These are phyloP conservation scores for Eulacestoma nigropectus DNA, from an alignment of 2,113 vertebrate species.

Conservation along the genomic window DNA sequence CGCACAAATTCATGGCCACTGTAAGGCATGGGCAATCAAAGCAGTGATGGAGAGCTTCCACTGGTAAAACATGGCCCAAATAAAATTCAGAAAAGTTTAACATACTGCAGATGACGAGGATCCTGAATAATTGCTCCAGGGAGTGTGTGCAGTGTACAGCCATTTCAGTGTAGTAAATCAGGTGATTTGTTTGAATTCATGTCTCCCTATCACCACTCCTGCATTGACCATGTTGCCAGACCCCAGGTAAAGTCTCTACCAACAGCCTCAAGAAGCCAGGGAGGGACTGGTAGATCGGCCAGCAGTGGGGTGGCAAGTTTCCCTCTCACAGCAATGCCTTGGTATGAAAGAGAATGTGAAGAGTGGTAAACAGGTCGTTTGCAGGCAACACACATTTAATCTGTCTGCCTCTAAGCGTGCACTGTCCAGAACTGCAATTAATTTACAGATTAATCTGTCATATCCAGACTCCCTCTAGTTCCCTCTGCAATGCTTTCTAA, in stretches of 20 bases:
- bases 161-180: background rate
- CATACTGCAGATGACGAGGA: background rate
- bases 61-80: background rate
- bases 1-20: background rate
- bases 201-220: background rate
- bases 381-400: background rate
- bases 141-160: background rate
- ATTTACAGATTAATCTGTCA: background rate
- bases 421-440: background rate
- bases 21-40: background rate
- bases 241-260: background rate
- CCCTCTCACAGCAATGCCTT: background rate
- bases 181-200: background rate
- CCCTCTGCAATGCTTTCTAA: background rate
- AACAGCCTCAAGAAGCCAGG: background rate
- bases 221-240: background rate
- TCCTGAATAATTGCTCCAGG: constrained; percentile 6
- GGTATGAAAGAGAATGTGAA: background rate
- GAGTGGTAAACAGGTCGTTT: background rate
- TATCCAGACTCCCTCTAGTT: background rate
- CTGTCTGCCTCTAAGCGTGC: background rate
- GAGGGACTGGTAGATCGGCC: background rate
- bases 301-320: background rate
- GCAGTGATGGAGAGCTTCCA: background rate
- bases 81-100: constrained; percentile 17